Percentiles rank a stretch among this genome's conserved stretches.
phyloP scores from a whole-genome alignment of 1,140 invertebrate genomes.

The Zaprionus capensis region DNA sequence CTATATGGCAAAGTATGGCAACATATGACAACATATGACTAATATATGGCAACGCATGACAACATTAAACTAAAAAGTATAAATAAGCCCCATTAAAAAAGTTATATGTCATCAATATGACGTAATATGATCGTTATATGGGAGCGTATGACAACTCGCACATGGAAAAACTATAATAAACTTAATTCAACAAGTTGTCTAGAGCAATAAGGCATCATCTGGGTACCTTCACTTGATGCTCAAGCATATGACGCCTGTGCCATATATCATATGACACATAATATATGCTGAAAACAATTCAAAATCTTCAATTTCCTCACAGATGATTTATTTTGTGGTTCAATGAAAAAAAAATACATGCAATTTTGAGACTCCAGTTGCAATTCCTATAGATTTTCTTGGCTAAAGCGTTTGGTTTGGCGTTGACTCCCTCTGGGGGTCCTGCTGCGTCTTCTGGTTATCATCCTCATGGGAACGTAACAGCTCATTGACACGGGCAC shows the following conservation, averaged over 20 bases:
- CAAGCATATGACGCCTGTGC: neutral
- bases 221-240: too few species aligned
- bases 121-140: neutral
- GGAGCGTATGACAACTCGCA: neutral
- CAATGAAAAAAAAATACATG: neutral
- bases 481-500: conserved; percentile 95
- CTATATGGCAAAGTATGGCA: too few species aligned
- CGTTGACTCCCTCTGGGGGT: neutral
- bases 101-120: neutral
- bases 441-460: neutral
- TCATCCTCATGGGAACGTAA: conserved; percentile 70
- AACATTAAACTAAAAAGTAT: neutral
- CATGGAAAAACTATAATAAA: too few species aligned
- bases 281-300: neutral
- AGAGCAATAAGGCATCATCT: too few species aligned
- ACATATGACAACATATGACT: too few species aligned
- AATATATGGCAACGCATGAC: neutral
- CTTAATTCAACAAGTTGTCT: too few species aligned
- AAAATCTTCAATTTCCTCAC: neutral
- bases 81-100: neutral
- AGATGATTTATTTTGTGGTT: neutral
- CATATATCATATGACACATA: neutral
- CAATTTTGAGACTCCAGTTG: neutral
- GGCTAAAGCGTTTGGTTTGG: neutral
- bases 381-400: neutral